Evolutionary conservation across 2,888 invertebrate genomes (phyloP), one percentile per base, ranked within the genome.

Genomic region (Orthosia gothica): DNA sequence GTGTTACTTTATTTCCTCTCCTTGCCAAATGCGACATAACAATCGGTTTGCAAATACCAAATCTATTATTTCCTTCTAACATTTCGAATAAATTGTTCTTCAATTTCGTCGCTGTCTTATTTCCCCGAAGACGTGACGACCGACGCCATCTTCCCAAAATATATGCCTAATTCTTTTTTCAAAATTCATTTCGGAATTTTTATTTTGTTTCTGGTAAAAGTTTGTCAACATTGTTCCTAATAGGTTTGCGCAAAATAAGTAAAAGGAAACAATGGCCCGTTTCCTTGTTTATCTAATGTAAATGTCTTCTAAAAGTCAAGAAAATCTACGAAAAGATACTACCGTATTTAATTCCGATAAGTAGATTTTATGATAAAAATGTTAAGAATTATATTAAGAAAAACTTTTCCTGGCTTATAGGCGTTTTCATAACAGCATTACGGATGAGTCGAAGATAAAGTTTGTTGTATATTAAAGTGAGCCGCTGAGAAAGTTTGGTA

Each of bases 391-490:
- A 59, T 50, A 55, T 63, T 49, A 58, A 71, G 50, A 63, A 55
- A 70, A 54, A 59, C 63, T 79, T 81, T 79, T 77, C 59, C 65
- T 26, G 71, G 52, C 65, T 85, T 85, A 79, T 78, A 79, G 83
- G 81, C 78, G 81, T 83, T 87, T 87, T 81, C 79, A 83, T 84
- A 81, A 86, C 86, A 85, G 87, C 76, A 85, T 87, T 83, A 82
- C 81, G 81, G 74, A 82, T 83, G 77, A 86, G 67, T 63, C 26
- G 50, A 74, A 77, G 82, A 83, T 88, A 85, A 82, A 86, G 75
- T 81, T 81, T 59, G 79, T 83, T 82, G 79, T 88, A 87, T 89
- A 87, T 80, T 76, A 82, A 76, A 77, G 72, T 79, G 50, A 74
- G 68, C 57, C 61, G 64, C 50, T 26, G 81, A 70, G 82, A 87